Evolutionary conservation across 2,797 vertebrate genomes (phyloP), one percentile per base, ranked within the genome.

Genomic region (Etheostoma nigrum): DNA sequence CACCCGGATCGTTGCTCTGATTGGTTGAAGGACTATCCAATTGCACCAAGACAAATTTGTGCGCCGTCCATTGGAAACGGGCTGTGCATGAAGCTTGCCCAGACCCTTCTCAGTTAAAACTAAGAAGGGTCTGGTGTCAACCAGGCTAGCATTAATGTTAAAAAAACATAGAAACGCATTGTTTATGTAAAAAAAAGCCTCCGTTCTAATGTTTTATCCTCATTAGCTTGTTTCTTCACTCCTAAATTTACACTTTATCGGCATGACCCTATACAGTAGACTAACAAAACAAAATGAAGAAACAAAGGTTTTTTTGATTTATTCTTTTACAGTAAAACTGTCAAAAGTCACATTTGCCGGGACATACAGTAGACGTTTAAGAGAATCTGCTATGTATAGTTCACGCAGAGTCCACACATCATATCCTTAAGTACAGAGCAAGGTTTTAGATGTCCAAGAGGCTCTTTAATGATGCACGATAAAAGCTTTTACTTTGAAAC

Each of bases 401-500:
- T 25, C 48, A 47, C 12, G 1, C 48, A 10, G 55, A 54, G n/a
- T 27, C 9, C 30, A 45, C 66, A 44, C 51, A 71, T 30, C 40
- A 7, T 25, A 19, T 64, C 36, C 33, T 16, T 6, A 36, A 66
- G 49, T 27, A 12, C 12, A 69, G 23, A 60, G 40, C n/a, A n/a
- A 58, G n/a, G 12, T 40, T 52, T 40, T n/a, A 13, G 45, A 47
- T 48, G 58, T 64, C 14, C 21, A 40, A 30, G 23, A 72, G 33
- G 58, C 48, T 51, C 15, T 59, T 71, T 53, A 54, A 58, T 49
- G 62, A 44, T 0, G 11, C 30, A 21, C 16, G 4, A 4, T 8
- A 2, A 64, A 18, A 60, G 58, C 53, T 61, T 78, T 62, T 21
- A 76, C 58, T 75, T 23, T 49, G 15, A 66, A 72, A 59, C 30